A percentile compares a stretch with the other conserved stretches of the same genome.
Evolutionary conservation across 2,113 vertebrate species (phyloP).

Genomic region (Microtus richardsoni): DNA sequence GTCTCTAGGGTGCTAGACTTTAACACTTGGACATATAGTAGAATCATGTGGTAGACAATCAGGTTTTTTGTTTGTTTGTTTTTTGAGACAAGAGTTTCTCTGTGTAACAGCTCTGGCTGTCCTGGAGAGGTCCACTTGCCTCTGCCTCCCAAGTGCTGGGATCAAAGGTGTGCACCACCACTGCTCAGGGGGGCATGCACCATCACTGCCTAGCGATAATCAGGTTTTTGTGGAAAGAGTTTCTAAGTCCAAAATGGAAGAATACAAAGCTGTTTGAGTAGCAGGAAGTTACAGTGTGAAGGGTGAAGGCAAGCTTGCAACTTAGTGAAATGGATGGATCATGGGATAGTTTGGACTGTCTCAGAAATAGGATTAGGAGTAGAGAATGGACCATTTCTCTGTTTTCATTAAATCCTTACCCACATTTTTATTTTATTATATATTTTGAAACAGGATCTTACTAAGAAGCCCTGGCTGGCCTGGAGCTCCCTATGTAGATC

Average conservation of each 20-base stretch:
- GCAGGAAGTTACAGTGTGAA: neutral
- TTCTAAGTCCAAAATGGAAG: neutral
- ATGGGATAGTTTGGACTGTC: neutral
- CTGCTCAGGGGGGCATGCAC: too few species aligned
- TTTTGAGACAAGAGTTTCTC: neutral
- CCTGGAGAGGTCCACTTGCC: too few species aligned
- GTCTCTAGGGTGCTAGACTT: neutral
- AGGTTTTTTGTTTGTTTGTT: neutral
- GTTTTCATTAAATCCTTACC: conserved; percentile 25
- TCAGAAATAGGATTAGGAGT: neutral
- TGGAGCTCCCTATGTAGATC: neutral
- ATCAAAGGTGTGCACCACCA: neutral
- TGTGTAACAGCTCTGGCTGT: neutral
- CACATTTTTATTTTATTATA: neutral
- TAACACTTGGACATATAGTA: neutral
- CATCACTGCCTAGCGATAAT: neutral
- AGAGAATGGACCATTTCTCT: neutral
- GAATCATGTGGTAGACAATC: neutral
- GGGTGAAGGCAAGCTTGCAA: neutral
- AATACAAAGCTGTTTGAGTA: neutral
- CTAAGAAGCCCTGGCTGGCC: neutral
- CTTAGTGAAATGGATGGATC: neutral
- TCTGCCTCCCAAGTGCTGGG: neutral
- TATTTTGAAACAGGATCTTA: neutral
- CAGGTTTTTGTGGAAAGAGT: neutral